These are phyloP conservation scores for Lucifuga dentata DNA, from an alignment of 2,113 vertebrate genomes.

Conservation along the genomic window DNA sequence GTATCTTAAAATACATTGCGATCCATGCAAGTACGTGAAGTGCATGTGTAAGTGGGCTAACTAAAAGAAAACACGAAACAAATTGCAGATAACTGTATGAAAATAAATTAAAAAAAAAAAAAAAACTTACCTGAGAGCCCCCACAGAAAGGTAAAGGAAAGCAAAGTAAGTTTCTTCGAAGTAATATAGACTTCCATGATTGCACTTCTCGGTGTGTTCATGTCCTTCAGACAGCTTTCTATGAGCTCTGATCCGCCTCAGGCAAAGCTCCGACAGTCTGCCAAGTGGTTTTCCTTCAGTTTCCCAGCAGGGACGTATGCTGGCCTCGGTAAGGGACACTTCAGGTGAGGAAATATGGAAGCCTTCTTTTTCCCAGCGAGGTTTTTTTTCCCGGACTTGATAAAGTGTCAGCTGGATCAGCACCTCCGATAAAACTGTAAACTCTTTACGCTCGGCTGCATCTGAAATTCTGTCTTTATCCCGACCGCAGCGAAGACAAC, in stretches of 20 bases:
- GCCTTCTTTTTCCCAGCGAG: constrained; percentile 5
- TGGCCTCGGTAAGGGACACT: constrained; percentile 46
- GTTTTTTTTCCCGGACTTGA: constrained; percentile 18
- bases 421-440: constrained; percentile 8
- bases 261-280: constrained; percentile 42
- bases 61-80: not conserved
- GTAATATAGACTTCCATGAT: constrained; percentile 73
- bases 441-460: constrained; percentile 5
- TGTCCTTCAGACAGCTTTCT: constrained; percentile 42
- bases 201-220: constrained; percentile 17
- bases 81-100: not conserved
- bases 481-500: constrained; percentile 25
- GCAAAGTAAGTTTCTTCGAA: constrained; percentile 74
- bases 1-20: not conserved
- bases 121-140: constrained; percentile 74
- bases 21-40: too few relatives aligned
- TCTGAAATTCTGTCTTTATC: not conserved
- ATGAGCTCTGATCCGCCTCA: constrained; percentile 14
- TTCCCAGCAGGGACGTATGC: not conserved
- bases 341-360: constrained; percentile 53
- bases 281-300: constrained; percentile 25
- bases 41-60: not conserved
- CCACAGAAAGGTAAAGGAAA: constrained; percentile 65
- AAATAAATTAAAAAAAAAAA: not conserved
- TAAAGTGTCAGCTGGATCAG: constrained; percentile 1